Conservation (phyloP, 2,888 invertebrate species). For the Oeneis ivallda region DNA sequence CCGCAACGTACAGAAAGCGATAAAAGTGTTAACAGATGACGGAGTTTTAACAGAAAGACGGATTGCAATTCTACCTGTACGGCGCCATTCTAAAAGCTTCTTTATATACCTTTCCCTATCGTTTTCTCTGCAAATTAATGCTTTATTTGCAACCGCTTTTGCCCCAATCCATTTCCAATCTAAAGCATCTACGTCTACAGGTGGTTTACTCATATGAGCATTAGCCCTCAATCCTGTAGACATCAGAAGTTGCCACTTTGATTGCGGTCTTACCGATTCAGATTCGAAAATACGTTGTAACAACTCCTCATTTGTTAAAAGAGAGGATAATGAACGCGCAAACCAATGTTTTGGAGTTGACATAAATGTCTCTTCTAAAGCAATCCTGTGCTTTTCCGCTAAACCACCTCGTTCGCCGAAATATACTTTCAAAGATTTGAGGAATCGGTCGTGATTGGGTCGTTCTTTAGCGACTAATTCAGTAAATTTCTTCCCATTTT, state of each 20-base stretch:
- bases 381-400: slow-evolving; percentile 42
- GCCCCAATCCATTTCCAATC: slow-evolving; percentile 53
- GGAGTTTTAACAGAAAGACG: slow-evolving; percentile 47
- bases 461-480: slow-evolving; percentile 37
- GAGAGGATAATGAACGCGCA: slow-evolving; percentile 41
- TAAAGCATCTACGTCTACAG: slow-evolving; percentile 45
- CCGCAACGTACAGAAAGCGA: slow-evolving; percentile 42
- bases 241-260: slow-evolving; percentile 35
- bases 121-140: slow-evolving; percentile 45
- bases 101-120: slow-evolving; percentile 44
- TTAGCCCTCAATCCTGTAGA: slow-evolving; percentile 51
- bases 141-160: slow-evolving; percentile 54
- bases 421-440: slow-evolving; percentile 53
- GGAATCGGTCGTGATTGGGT: slow-evolving; percentile 48
- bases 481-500: slow-evolving; percentile 43
- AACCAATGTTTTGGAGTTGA: slow-evolving; percentile 31
- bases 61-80: slow-evolving; percentile 50
- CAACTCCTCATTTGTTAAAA: slow-evolving; percentile 30
- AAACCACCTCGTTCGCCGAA: slow-evolving; percentile 56
- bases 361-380: slow-evolving; percentile 33
- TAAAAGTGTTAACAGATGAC: slow-evolving; percentile 43
- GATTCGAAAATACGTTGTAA: slow-evolving; percentile 38
- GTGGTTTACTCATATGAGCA: slow-evolving; percentile 50
- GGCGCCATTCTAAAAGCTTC: slow-evolving; percentile 47
- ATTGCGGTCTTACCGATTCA: slow-evolving; percentile 31